These are phyloP conservation scores for Acleris cristana DNA, from an alignment of 2,888 invertebrate species.

Conservation along the genomic window DNA sequence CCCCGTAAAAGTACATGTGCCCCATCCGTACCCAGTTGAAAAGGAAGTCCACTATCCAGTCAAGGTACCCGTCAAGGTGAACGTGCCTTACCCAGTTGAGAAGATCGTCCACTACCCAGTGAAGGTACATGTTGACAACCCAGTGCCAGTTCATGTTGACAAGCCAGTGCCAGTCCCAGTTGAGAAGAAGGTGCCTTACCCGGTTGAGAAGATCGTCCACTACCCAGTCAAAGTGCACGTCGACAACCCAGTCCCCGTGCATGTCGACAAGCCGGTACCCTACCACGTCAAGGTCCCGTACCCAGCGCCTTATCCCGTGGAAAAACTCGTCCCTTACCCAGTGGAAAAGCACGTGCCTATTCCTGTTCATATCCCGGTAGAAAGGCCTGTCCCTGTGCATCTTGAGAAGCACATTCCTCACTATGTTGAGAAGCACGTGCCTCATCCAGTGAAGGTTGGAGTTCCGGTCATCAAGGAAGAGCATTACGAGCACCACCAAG, in stretches of 20 bases:
- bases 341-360: conserved; percentile 86
- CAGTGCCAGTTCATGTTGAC: conserved; percentile 87
- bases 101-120: conserved; percentile 89
- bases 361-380: conserved; percentile 86
- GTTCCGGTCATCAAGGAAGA: conserved; percentile 83
- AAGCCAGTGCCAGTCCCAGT: conserved; percentile 88
- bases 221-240: conserved; percentile 88
- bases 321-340: conserved; percentile 86
- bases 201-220: conserved; percentile 88
- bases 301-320: conserved; percentile 88
- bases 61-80: conserved; percentile 88
- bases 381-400: conserved; percentile 84
- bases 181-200: conserved; percentile 90
- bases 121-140: conserved; percentile 87
- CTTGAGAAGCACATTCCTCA: conserved; percentile 88
- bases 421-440: conserved; percentile 86
- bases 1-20: conserved; percentile 86
- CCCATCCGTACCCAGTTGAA: conserved; percentile 89
- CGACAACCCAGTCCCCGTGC: conserved; percentile 88
- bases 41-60: conserved; percentile 87
- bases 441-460: conserved; percentile 88
- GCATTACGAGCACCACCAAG: conserved; percentile 53
- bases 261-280: conserved; percentile 91
- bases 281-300: conserved; percentile 89
- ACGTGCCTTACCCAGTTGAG: conserved; percentile 90